Evolutionary conservation across 1,140 invertebrate genomes (phyloP), one percentile per base, ranked within the genome.

Genomic region (Neotoxoptera formosana): DNA sequence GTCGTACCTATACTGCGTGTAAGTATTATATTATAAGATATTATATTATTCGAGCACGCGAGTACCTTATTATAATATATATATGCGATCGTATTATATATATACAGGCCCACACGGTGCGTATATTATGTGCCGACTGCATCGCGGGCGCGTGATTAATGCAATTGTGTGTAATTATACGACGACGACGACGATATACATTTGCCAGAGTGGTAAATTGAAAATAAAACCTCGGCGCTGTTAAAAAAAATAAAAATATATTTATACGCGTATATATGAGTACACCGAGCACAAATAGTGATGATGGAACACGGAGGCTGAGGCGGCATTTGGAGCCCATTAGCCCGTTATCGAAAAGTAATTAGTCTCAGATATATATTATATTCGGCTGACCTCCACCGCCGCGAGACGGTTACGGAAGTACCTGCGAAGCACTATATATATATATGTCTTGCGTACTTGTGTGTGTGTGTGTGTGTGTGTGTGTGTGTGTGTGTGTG

Each of bases 261-360:
- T 23, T 11, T 23, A 67, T 7, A 23, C 30, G 30, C 2, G 17
- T 67, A 67, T n/a, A n/a, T n/a, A 67, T 30, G 36, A 76, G 60
- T 76, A 76, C 60, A 76, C 30, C n/a, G n/a, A n/a, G 60, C 60
- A 76, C 60, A 76, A 76, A 36, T 67, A 67, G 11, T 83, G 76
- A 67, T 81, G 90, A 91, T 51, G 67, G 90, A 34, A 91, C 53
- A 20, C 48, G 88, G 48, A 9, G 88, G 47, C 48, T 7, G 51
- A n/a, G 60, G 87, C 51, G 67, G 47, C 76, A 36, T 89, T 81
- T 83, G 91, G 60, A 47, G 91, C 60, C 91, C 91, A 92, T 92
- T 92, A 92, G 91, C 83, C n/a, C 60, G 60, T 92, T 92, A 92
- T 92, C 91, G 91, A 53, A 92, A 83, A 92, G 91, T 92, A 92